Evolutionary conservation across 2,113 vertebrate genomes (phyloP).

Genomic region (Pogona vitticeps): DNA sequence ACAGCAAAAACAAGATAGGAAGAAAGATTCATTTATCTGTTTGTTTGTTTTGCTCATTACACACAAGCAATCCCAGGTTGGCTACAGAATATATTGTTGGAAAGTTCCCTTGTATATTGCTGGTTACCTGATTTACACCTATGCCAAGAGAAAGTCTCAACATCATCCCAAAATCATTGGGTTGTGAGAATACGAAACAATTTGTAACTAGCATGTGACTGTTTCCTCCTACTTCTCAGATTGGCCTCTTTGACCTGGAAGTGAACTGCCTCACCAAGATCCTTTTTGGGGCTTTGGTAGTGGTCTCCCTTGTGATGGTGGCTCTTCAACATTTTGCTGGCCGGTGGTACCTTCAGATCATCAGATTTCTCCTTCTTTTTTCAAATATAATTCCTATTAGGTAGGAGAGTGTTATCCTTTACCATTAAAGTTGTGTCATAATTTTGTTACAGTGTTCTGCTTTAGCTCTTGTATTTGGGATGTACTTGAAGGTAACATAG

Average conservation of each 20-base stretch:
- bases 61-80: neutral
- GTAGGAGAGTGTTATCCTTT: constrained; percentile 61
- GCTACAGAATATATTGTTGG: neutral
- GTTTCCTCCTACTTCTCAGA: constrained; percentile 69
- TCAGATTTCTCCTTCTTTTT: constrained; percentile 94
- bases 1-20: no score
- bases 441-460: neutral
- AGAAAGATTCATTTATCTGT: no score
- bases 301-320: constrained; percentile 97
- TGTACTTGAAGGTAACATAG: no score
- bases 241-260: constrained; percentile 95
- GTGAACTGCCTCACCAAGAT: constrained; percentile 98
- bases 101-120: neutral
- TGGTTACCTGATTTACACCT: neutral
- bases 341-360: constrained; percentile 97
- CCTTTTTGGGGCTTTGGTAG: constrained; percentile 91
- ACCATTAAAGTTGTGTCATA: neutral
- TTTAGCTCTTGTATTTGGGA: neutral
- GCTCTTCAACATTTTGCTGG: constrained; percentile 95
- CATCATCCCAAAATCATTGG: no score
- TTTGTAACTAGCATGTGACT: neutral
- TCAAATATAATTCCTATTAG: constrained; percentile 98
- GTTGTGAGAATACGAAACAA: neutral
- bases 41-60: no score
- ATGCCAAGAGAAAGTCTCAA: no score